Evolutionary conservation across 2,888 invertebrate species (phyloP).

Genomic region (Prosapia bicincta): DNA sequence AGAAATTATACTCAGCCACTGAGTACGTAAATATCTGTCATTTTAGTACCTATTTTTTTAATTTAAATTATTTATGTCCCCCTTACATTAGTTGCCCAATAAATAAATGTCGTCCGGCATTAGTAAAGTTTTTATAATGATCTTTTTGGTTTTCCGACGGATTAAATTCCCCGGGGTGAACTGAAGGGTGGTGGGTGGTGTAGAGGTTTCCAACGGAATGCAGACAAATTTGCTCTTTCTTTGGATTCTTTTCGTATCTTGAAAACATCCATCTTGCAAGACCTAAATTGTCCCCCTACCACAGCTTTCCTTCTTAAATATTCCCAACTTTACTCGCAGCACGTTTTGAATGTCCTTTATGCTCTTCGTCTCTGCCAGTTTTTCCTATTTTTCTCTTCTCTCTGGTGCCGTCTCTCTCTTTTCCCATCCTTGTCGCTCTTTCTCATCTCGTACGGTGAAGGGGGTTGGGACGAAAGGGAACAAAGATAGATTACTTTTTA

Average conservation of each 20-base stretch:
- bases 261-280: constrained; percentile 36
- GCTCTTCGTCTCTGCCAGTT: constrained; percentile 37
- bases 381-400: constrained; percentile 22
- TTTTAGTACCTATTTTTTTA: no score
- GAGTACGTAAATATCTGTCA: no score
- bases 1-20: no score
- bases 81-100: neutral
- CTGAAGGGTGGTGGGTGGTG: constrained; percentile 21
- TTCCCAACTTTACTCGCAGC: constrained; percentile 14
- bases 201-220: constrained; percentile 41
- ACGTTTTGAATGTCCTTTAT: constrained; percentile 34
- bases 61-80: no score
- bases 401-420: neutral
- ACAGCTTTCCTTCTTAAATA: neutral
- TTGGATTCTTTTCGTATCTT: constrained; percentile 32
- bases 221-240: constrained; percentile 37
- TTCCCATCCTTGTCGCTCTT: constrained; percentile 18
- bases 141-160: neutral
- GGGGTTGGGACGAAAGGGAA: constrained; percentile 43
- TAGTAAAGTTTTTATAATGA: neutral
- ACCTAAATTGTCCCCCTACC: constrained; percentile 33
- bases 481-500: constrained; percentile 78
- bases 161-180: constrained; percentile 20
- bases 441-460: constrained; percentile 15
- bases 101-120: neutral